phyloP scores from a whole-genome alignment of 2,797 vertebrate species.

The Melanotaenia pygmaea region DNA sequence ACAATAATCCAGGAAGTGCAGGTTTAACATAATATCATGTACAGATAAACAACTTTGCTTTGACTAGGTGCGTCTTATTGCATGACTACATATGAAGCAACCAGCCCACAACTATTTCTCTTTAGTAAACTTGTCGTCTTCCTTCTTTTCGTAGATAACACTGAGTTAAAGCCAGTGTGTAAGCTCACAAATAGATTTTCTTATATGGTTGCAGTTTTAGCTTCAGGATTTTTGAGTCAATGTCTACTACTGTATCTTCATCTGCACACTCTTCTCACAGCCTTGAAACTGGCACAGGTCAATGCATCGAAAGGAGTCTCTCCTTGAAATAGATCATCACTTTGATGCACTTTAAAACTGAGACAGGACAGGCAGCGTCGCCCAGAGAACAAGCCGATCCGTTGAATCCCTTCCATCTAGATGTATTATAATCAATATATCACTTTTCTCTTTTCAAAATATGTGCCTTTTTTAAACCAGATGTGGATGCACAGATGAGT shows the following conservation, averaged over 20 bases:
- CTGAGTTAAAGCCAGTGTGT: background rate
- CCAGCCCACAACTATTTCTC: background rate
- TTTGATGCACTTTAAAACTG: conserved; percentile 31
- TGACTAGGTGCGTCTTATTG: conserved; percentile 3
- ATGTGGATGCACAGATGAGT: conserved; percentile 26
- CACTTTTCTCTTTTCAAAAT: conserved; percentile 16
- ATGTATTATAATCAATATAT: conserved; percentile 5
- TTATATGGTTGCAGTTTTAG: conserved; percentile 5
- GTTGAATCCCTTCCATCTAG: conserved; percentile 9
- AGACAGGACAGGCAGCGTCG: conserved; percentile 31
- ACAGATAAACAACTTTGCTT: conserved; percentile 8
- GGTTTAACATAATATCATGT: background rate
- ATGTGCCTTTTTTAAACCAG: background rate
- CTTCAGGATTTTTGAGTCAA: conserved; percentile 17
- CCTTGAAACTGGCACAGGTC: conserved; percentile 7
- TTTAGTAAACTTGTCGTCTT: background rate
- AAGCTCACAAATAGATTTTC: background rate
- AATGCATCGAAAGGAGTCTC: conserved; percentile 30
- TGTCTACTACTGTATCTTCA: conserved; percentile 1
- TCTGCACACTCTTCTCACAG: conserved; percentile 17
- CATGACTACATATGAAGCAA: background rate
- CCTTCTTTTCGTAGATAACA: background rate
- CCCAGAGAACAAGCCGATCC: conserved; percentile 4
- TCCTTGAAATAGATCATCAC: conserved; percentile 38
- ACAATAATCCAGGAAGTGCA: background rate